A percentile compares a stretch with the other conserved stretches of the same genome.
Evolutionary conservation across 1,140 invertebrate genomes (phyloP).

Genomic region (Hypothenemus hampei): DNA sequence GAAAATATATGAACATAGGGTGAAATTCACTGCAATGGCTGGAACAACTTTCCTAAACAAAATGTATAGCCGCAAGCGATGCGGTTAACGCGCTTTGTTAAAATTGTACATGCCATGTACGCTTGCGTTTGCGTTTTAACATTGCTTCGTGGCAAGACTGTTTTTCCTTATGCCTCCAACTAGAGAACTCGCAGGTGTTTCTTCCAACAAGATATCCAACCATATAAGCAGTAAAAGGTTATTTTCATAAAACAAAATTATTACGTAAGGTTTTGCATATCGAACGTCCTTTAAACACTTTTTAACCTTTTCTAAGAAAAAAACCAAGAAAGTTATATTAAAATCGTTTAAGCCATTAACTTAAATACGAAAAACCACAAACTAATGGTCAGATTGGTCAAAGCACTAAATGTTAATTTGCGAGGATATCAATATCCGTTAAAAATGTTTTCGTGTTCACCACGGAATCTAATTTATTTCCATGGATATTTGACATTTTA

Average conservation of each 20-base stretch:
- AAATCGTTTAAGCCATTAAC: no score
- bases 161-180: conserved; percentile 3
- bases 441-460: conserved; percentile 15
- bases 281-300: no score
- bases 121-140: conserved; percentile 21
- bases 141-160: conserved; percentile 10
- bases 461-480: conserved; percentile 12
- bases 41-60: conserved; percentile 24
- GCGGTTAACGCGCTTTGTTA: conserved; percentile 27
- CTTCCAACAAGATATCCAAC: conserved; percentile 1
- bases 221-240: no score
- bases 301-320: no score
- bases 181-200: conserved; percentile 16
- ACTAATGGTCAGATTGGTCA: no score
- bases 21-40: conserved; percentile 20
- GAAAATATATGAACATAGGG: conserved; percentile 24
- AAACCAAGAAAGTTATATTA: no score
- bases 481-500: conserved; percentile 11
- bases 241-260: no score
- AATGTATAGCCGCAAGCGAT: conserved; percentile 23
- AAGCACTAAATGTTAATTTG: not conserved
- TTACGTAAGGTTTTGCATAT: no score
- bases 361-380: no score
- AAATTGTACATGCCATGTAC: conserved; percentile 22
- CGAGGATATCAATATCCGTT: conserved; percentile 12